phyloP scores from a whole-genome alignment of 2,888 invertebrate genomes.

The Synergus umbraculus region DNA sequence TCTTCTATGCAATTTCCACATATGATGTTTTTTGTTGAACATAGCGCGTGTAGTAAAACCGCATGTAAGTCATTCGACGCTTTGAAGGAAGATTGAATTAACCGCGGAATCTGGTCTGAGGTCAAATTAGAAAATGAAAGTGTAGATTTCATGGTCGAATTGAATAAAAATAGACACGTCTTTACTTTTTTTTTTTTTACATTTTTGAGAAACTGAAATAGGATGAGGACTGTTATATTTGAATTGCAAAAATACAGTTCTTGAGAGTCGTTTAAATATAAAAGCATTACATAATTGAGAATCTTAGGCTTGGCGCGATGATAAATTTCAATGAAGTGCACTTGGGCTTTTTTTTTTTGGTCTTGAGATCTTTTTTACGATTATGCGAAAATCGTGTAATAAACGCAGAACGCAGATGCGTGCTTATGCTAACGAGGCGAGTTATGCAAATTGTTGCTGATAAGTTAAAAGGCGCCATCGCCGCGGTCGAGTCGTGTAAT shows the following conservation, averaged over 20 bases:
- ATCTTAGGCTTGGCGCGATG: background rate
- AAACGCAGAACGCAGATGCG: slow-evolving; percentile 26
- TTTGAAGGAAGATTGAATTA: background rate
- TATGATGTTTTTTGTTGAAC: background rate
- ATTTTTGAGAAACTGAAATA: background rate
- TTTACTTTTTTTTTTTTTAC: background rate
- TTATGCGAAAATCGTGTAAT: slow-evolving; percentile 31
- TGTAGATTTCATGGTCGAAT: background rate
- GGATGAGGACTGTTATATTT: background rate
- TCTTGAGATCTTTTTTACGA: slow-evolving; percentile 35
- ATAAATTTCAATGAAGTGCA: slow-evolving; percentile 38
- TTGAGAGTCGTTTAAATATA: background rate
- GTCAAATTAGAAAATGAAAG: background rate
- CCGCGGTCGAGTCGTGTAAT: slow-evolving; percentile 17
- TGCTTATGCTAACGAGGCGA: slow-evolving; percentile 37
- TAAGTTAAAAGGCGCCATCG: slow-evolving; percentile 40
- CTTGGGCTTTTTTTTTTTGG: background rate
- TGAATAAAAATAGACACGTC: background rate
- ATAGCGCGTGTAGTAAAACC: background rate
- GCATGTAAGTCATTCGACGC: background rate
- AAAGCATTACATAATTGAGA: slow-evolving; percentile 13
- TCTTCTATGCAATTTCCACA: background rate
- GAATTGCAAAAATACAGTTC: background rate
- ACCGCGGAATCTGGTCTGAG: slow-evolving; percentile 5
- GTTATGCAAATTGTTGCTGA: slow-evolving; percentile 34